Base-by-base conservation (phyloP, 2,888 invertebrate genomes). In the Eristalis pertinax region DNA sequence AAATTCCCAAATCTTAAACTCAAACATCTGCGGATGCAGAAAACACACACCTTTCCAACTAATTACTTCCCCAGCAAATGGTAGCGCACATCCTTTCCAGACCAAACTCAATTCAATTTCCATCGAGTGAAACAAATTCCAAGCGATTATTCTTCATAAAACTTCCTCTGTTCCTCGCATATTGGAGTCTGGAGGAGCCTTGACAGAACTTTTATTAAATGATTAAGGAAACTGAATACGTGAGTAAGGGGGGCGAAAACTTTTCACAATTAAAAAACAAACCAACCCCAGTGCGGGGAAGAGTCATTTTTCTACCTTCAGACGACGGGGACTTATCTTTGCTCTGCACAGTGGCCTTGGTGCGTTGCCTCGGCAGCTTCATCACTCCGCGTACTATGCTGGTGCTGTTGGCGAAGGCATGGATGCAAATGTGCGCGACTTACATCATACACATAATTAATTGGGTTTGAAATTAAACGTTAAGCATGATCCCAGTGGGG, bases 171-270 rank as follows among this genome's bases (percentile, higher is more conserved):
- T n/a, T n/a, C 50, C 29, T 19, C 32, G 10, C 4, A 32, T 64
- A 32, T 64, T 56, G 24, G 22, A 74, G 32, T 65, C 60, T 65
- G 29, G 13, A 5, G 43, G 43, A 62, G 26, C 41, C 43, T 72
- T 62, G 43, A 50, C 64, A 56, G 56, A 65, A 74, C 64, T 41
- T 74, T 74, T 74, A 65, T 74, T 64, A 74, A 64, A 64, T 74
- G 64, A 74, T 74, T 74, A 74, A 74, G 73, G 64, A 22, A 4
- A 73, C 13, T 43, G 13, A 73, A 73, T 29, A 50, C 22, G 73
- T 50, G 64, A 50, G 73, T 41, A 8, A 38, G 10, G n/a, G 8
- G 7, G 19, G 50, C 0, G 35, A 15, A 56, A 65, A 65, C 15
- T 73, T 73, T 73, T 43, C 32, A 43, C 24, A 72, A 62, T 24